Percentiles rank a stretch among this genome's conserved stretches.
These are phyloP conservation scores for Cloeon dipterum DNA, from an alignment of 2,888 invertebrate genomes.

Conservation along the genomic window DNA sequence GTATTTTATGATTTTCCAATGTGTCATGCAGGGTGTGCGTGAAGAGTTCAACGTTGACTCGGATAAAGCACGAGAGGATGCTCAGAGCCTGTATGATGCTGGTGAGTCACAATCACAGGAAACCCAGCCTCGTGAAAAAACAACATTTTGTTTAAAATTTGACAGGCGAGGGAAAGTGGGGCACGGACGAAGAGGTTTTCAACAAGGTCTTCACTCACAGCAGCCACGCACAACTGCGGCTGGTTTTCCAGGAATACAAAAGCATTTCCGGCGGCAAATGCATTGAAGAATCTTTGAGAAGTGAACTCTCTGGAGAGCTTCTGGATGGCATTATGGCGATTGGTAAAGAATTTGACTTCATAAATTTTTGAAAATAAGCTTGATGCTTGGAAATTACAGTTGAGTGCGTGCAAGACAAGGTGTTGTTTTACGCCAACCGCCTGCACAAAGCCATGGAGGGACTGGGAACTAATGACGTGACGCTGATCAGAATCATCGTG, in stretches of 20 bases:
- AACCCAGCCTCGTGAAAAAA: too few species aligned
- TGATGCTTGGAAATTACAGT: too few species aligned
- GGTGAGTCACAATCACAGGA: constrained; percentile 23
- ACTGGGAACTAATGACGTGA: constrained; percentile 44
- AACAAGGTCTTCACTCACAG: constrained; percentile 47
- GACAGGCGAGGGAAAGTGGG: constrained; percentile 36
- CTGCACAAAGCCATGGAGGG: constrained; percentile 42
- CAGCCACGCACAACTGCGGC: constrained; percentile 43
- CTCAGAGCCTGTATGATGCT: constrained; percentile 41
- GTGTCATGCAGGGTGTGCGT: constrained; percentile 21
- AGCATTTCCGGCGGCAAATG: constrained; percentile 29
- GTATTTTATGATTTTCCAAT: too few species aligned
- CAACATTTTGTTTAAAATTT: too few species aligned
- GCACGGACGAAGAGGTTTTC: constrained; percentile 51
- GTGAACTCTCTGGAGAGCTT: constrained; percentile 2
- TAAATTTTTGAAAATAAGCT: background rate
- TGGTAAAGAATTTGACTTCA: constrained; percentile 9
- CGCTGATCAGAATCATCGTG: constrained; percentile 45
- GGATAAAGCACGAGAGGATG: constrained; percentile 42
- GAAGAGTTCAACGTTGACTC: constrained; percentile 35
- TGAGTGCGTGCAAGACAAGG: constrained; percentile 39
- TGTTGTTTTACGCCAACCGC: constrained; percentile 43
- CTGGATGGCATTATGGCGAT: constrained; percentile 4
- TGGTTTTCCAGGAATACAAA: constrained; percentile 50
- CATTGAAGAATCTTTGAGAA: background rate